Conservation (phyloP, 1,140 invertebrate genomes). For the Diorhabda carinulata region DNA sequence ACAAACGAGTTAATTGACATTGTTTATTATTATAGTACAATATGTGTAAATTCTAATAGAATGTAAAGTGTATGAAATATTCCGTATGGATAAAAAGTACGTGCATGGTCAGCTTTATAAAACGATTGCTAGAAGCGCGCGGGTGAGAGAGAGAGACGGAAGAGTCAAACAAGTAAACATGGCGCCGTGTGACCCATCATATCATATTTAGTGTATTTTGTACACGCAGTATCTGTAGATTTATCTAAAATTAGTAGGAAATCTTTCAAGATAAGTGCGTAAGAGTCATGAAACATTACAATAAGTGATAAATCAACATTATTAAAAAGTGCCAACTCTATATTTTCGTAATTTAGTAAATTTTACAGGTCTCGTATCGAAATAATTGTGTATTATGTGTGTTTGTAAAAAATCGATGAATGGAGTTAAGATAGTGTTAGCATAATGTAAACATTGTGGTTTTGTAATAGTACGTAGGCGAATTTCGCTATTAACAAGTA, state of each 20-base stretch:
- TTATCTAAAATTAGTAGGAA: constrained; percentile 36
- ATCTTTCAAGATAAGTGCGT: constrained; percentile 30
- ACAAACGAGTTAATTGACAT: too few species aligned
- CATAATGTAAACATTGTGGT: constrained; percentile 36
- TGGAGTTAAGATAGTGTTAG: constrained; percentile 16
- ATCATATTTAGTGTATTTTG: constrained; percentile 44
- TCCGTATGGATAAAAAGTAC: too few species aligned
- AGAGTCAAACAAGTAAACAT: constrained; percentile 43
- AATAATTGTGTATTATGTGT: constrained; percentile 15
- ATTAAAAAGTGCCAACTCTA: constrained; percentile 29
- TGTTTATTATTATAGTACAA: too few species aligned
- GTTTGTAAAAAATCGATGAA: constrained; percentile 13
- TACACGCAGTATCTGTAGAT: constrained; percentile 39
- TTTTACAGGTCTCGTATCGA: constrained; percentile 13
- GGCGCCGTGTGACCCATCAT: constrained; percentile 46
- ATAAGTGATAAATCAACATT: constrained; percentile 30
- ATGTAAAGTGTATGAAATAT: too few species aligned
- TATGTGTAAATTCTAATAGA: too few species aligned
- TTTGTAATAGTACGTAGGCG: constrained; percentile 28
- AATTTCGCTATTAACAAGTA: constrained; percentile 23
- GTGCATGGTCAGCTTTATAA: constrained; percentile 12
- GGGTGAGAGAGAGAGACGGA: constrained; percentile 23
- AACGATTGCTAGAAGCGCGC: constrained; percentile 12
- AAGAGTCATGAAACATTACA: constrained; percentile 21
- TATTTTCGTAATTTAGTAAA: constrained; percentile 18